These are phyloP conservation scores for Scaptomyza cyrtandrae DNA, from an alignment of 2,888 invertebrate species.

Conservation along the genomic window DNA sequence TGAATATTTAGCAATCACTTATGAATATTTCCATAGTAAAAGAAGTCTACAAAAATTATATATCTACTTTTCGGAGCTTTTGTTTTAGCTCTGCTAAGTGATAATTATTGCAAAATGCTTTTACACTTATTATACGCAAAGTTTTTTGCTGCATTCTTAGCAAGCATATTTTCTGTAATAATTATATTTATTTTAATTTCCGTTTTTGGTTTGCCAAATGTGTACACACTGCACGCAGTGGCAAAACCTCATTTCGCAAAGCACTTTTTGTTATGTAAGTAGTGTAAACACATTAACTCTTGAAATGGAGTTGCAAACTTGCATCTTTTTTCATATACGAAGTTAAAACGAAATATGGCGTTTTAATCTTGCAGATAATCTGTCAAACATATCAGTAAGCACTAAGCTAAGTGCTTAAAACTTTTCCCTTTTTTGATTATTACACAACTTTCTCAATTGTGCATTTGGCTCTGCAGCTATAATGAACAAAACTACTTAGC, in stretches of 20 bases:
- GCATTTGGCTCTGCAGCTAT: neutral
- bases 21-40: slow-evolving; percentile 25
- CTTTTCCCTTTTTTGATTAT: neutral
- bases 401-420: neutral
- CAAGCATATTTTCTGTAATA: neutral
- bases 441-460: neutral
- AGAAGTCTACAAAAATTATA: neutral
- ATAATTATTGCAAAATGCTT: slow-evolving; percentile 56
- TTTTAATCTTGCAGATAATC: neutral
- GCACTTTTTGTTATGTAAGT: slow-evolving; percentile 19
- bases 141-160: slow-evolving; percentile 17
- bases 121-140: slow-evolving; percentile 19
- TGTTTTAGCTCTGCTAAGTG: slow-evolving; percentile 8
- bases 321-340: neutral
- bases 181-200: neutral
- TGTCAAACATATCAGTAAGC: neutral
- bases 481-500: slow-evolving; percentile 21
- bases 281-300: slow-evolving; percentile 12
- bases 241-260: slow-evolving; percentile 31
- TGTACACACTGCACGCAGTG: neutral
- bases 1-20: slow-evolving; percentile 67
- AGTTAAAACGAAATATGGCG: neutral
- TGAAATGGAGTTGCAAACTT: slow-evolving; percentile 15
- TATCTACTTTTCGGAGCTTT: neutral
- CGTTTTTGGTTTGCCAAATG: slow-evolving; percentile 9